A percentile compares a stretch with the other conserved stretches of the same genome.
phyloP scores from a whole-genome alignment of 2,113 vertebrate genomes.

The Perognathus longimembris region DNA sequence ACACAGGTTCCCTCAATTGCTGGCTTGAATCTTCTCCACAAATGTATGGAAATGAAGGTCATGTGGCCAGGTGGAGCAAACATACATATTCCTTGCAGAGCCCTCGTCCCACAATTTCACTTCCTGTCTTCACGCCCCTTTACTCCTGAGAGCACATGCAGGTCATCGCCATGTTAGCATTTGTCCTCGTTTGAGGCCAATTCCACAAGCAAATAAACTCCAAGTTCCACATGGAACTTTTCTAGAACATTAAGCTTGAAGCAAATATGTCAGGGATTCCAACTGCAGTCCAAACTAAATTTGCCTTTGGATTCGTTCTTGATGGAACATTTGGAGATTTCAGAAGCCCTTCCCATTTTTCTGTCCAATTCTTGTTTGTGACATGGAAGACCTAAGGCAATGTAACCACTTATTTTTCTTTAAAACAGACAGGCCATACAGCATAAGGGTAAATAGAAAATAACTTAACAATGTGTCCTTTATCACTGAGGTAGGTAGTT shows the following conservation, averaged over 20 bases:
- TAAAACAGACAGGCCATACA: not conserved
- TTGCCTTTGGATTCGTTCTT: not conserved
- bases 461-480: no score
- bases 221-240: not conserved
- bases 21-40: not conserved
- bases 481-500: not conserved
- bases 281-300: not conserved
- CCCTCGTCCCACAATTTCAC: not conserved
- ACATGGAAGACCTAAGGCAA: not conserved
- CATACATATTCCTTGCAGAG: not conserved
- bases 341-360: not conserved
- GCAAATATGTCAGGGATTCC: not conserved
- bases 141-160: not conserved
- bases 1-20: not conserved
- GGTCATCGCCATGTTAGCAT: not conserved
- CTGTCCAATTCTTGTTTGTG: not conserved
- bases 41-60: not conserved
- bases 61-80: not conserved
- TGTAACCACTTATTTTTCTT: not conserved
- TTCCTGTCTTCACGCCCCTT: not conserved
- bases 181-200: not conserved
- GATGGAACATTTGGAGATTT: not conserved
- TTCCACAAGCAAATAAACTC: not conserved
- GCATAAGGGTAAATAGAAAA: no score
- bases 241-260: not conserved